Conservation (phyloP, 1,140 invertebrate genomes). For the Pogonomyrmex californicus region DNA sequence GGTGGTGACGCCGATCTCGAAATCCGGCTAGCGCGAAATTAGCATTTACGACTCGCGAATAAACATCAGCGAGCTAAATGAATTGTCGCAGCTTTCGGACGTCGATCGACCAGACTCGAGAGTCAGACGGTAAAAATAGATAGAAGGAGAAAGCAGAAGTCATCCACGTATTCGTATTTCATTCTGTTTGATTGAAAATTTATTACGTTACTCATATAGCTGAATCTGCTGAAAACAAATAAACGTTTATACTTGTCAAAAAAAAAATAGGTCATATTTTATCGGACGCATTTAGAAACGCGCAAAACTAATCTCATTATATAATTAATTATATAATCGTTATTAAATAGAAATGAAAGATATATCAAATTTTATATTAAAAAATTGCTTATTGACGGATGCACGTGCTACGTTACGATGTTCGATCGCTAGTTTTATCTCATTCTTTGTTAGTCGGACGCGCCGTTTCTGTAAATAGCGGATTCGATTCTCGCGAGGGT, state of each 20-base stretch:
- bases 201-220: not conserved
- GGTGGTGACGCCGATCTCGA: not conserved
- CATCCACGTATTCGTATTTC: not conserved
- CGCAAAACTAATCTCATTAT: not conserved
- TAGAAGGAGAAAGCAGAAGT: not conserved
- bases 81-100: constrained; percentile 25
- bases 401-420: not conserved
- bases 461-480: constrained; percentile 20
- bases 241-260: not conserved
- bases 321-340: not conserved
- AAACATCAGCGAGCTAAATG: constrained; percentile 29
- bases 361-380: not conserved
- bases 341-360: not conserved
- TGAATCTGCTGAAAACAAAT: not conserved
- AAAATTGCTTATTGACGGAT: not conserved
- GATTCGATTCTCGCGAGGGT: constrained; percentile 34
- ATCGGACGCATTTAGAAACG: not conserved
- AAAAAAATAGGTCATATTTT: constrained; percentile 9
- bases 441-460: not conserved
- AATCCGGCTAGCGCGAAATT: constrained; percentile 29
- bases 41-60: constrained; percentile 47
- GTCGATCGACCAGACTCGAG: constrained; percentile 9
- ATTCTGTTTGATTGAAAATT: constrained; percentile 35
- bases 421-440: not conserved
- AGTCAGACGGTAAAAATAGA: constrained; percentile 38